Percentiles rank a stretch among this genome's conserved stretches.
Evolutionary conservation across 2,113 vertebrate genomes (phyloP).

Genomic region (Aldabrachelys gigantea): DNA sequence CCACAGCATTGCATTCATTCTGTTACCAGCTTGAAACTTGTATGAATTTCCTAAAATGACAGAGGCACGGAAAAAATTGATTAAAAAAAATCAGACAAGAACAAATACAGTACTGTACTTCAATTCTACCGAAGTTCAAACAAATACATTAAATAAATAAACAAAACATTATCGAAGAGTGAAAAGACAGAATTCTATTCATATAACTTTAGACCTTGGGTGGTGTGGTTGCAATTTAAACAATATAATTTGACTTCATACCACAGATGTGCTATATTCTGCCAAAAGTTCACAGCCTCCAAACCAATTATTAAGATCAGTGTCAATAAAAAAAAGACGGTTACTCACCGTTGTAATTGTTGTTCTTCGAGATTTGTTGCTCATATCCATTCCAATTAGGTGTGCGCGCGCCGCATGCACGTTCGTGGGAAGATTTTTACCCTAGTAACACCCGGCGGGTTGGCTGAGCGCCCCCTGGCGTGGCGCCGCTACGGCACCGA

Average conservation of each 20-base stretch:
- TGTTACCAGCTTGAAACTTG: conserved; percentile 97
- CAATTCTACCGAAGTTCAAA: not conserved
- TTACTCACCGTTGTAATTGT: too few species aligned
- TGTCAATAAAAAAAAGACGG: not conserved
- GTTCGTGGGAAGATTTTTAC: too few species aligned
- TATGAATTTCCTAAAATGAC: conserved; percentile 92
- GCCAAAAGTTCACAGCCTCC: not conserved
- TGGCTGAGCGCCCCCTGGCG: too few species aligned
- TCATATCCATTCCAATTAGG: too few species aligned
- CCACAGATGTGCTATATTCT: not conserved
- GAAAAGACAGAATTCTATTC: not conserved
- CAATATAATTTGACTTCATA: not conserved
- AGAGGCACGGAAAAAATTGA: conserved; percentile 22
- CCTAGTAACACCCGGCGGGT: too few species aligned
- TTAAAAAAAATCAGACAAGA: not conserved
- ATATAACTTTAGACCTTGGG: not conserved
- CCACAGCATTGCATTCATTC: conserved; percentile 96
- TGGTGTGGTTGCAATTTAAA: not conserved
- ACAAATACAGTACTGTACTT: not conserved
- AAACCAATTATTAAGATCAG: not conserved
- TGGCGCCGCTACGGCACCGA: too few species aligned
- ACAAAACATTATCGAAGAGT: not conserved
- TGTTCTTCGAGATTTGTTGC: too few species aligned
- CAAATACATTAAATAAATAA: not conserved
- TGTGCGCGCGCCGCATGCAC: too few species aligned